Evolutionary conservation across 2,888 invertebrate genomes (phyloP).

Genomic region (Melolontha melolontha): DNA sequence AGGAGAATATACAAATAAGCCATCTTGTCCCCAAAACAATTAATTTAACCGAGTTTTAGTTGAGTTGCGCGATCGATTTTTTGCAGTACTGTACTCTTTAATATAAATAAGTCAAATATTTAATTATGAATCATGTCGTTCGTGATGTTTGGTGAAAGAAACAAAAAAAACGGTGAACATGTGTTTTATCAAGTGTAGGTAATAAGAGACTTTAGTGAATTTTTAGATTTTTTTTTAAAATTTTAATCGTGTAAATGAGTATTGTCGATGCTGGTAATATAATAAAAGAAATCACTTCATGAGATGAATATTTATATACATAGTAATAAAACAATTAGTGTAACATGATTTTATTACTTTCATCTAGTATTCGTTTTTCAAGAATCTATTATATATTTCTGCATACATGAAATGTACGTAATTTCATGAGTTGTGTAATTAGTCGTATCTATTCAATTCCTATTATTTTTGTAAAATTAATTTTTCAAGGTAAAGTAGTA

Average conservation of each 20-base stretch:
- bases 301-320: constrained; percentile 16
- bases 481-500: constrained; percentile 3
- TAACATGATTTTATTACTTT: constrained; percentile 9
- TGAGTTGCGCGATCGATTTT: neutral
- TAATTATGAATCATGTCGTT: constrained; percentile 22
- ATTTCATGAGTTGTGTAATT: neutral
- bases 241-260: constrained; percentile 12
- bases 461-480: neutral
- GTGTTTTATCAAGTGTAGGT: constrained; percentile 41
- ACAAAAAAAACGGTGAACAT: constrained; percentile 8
- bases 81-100: neutral
- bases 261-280: neutral
- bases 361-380: constrained; percentile 1
- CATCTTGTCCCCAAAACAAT: too few relatives aligned
- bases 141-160: constrained; percentile 34
- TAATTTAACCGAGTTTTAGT: too few relatives aligned
- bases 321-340: constrained; percentile 16
- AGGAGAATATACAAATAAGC: too few relatives aligned
- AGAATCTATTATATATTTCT: neutral
- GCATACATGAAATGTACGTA: constrained; percentile 13
- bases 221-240: constrained; percentile 35
- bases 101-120: neutral
- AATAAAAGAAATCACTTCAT: neutral
- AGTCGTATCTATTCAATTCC: neutral
- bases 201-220: constrained; percentile 39